phyloP scores from a whole-genome alignment of 2,797 vertebrate genomes.

The Propithecus deckenii region DNA sequence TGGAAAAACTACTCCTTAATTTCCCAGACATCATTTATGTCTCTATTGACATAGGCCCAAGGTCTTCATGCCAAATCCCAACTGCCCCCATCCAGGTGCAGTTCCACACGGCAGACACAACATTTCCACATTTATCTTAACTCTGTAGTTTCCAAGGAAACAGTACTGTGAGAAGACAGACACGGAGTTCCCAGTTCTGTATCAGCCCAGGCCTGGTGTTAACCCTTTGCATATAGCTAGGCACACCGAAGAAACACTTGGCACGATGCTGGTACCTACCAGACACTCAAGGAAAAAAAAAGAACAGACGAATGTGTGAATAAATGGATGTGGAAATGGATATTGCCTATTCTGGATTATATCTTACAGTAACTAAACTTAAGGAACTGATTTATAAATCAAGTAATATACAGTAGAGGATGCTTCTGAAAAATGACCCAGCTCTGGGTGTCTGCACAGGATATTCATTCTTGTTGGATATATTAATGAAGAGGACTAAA shows the following conservation, averaged over 20 bases:
- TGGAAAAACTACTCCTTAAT: background rate
- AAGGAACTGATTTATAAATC: background rate
- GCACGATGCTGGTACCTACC: no score
- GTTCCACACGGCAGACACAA: background rate
- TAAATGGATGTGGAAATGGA: background rate
- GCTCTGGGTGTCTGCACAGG: background rate
- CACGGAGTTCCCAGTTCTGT: background rate
- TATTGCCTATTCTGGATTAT: background rate
- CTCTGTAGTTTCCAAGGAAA: slow-evolving; percentile 74
- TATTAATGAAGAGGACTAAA: background rate
- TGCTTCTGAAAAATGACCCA: background rate
- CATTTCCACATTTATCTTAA: slow-evolving; percentile 51
- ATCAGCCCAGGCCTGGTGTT: background rate
- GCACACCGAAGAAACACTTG: background rate
- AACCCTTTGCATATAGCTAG: background rate
- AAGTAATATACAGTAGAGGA: background rate
- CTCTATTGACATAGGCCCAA: background rate
- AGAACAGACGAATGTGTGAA: background rate
- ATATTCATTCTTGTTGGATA: background rate
- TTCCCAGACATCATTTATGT: background rate
- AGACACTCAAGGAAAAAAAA: background rate
- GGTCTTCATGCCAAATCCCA: background rate
- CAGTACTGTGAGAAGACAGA: background rate
- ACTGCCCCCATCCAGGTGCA: slow-evolving; percentile 1
- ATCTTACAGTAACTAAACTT: background rate